Conservation (phyloP, 2,797 vertebrate species). For the Gymnoscopelus braueri region DNA sequence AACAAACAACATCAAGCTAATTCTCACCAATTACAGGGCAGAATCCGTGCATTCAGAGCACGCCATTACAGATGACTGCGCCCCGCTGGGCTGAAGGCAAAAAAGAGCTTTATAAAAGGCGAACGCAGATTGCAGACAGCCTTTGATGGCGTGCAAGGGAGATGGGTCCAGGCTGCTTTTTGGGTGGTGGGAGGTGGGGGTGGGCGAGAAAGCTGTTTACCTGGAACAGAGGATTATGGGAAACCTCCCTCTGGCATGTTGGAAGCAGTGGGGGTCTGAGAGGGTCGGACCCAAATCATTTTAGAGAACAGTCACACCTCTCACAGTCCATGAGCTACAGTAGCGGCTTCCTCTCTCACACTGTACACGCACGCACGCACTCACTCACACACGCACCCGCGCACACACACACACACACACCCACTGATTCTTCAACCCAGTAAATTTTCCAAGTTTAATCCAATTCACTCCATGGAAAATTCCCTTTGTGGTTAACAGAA, state of each 20-base stretch:
- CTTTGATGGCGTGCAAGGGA: conserved; percentile 59
- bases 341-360: conserved; percentile 46
- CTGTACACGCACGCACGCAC: conserved; percentile 34
- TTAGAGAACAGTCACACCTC: conserved; percentile 79
- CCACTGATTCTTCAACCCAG: conserved; percentile 44
- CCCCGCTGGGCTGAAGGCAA: conserved; percentile 35
- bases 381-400: conserved; percentile 18
- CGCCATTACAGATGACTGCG: conserved; percentile 58
- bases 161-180: conserved; percentile 57
- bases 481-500: too few relatives aligned
- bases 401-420: conserved; percentile 37
- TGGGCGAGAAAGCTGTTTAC: conserved; percentile 80
- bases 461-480: conserved; percentile 1
- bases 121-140: conserved; percentile 37
- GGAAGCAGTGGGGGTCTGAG: conserved; percentile 72
- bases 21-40: conserved; percentile 60
- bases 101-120: conserved; percentile 47
- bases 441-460: conserved; percentile 58
- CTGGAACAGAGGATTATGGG: conserved; percentile 84
- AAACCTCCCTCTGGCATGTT: conserved; percentile 78
- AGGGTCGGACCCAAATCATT: conserved; percentile 78
- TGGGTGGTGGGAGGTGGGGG: conserved; percentile 3
- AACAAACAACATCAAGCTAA: conserved; percentile 56
- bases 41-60: conserved; percentile 49
- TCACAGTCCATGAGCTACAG: conserved; percentile 46